Conservation (phyloP, 2,797 vertebrate genomes). For the Manis crassicaudata region DNA sequence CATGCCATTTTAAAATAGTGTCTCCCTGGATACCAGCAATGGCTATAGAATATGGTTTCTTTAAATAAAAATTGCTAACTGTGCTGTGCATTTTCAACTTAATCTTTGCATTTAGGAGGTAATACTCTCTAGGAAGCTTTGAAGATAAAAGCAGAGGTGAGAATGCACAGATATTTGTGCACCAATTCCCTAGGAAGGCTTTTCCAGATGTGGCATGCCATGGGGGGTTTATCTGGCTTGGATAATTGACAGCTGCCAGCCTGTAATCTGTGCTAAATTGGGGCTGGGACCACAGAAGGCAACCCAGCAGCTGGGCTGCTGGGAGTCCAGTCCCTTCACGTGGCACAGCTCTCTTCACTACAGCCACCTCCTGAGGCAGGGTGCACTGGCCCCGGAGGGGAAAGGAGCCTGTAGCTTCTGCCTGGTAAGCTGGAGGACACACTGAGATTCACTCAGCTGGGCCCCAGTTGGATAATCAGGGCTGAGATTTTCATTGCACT, state of each 20-base stretch:
- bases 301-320: conserved; percentile 46
- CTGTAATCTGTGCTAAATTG: conserved; percentile 42
- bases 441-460: background rate
- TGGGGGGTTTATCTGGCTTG: conserved; percentile 19
- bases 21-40: background rate
- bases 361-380: background rate
- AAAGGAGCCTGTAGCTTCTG: background rate
- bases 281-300: background rate
- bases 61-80: background rate
- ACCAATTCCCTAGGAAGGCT: background rate
- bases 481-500: background rate
- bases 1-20: background rate
- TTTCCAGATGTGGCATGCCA: conserved; percentile 60
- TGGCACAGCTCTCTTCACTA: background rate
- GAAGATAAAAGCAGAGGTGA: conserved; percentile 38
- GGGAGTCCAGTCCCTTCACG: background rate
- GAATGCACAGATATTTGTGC: background rate
- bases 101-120: conserved; percentile 31
- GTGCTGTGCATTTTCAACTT: conserved; percentile 19
- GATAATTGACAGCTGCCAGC: conserved; percentile 57
- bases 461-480: background rate
- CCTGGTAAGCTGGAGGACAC: background rate
- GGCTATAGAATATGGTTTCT: background rate
- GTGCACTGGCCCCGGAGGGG: background rate
- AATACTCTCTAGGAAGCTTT: conserved; percentile 35